A percentile compares a stretch with the other conserved stretches of the same genome.
Evolutionary conservation across 1,140 invertebrate genomes (phyloP).

Genomic region (Samia ricini): DNA sequence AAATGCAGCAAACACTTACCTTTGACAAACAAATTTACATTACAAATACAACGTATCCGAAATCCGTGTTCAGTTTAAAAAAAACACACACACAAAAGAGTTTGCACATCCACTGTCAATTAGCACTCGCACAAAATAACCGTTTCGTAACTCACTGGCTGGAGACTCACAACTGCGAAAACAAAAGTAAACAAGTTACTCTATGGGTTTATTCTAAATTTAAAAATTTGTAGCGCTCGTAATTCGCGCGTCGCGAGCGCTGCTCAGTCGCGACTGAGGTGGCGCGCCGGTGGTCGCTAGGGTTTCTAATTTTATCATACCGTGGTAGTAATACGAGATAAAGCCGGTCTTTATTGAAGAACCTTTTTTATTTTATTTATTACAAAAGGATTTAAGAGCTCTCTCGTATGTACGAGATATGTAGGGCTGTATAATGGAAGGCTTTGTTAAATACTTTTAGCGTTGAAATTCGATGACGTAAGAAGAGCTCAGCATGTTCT

Average conservation of each 20-base stretch:
- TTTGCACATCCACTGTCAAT: conserved; percentile 43
- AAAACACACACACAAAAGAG: conserved; percentile 33
- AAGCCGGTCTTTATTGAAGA: conserved; percentile 66
- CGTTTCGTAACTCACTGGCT: conserved; percentile 56
- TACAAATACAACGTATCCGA: conserved; percentile 39
- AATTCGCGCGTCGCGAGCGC: conserved; percentile 43
- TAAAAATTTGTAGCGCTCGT: conserved; percentile 16
- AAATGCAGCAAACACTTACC: conserved; percentile 36
- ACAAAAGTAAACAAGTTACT: conserved; percentile 42
- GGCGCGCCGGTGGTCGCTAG: conserved; percentile 42
- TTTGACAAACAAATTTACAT: conserved; percentile 52
- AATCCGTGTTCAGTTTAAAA: conserved; percentile 29
- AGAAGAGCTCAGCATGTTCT: not conserved
- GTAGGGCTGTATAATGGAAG: conserved; percentile 14
- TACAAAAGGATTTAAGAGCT: conserved; percentile 38
- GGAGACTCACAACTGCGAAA: conserved; percentile 28
- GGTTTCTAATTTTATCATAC: conserved; percentile 71
- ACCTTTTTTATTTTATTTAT: conserved; percentile 61
- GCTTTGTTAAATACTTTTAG: not conserved
- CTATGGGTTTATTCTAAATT: conserved; percentile 29
- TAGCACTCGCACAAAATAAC: conserved; percentile 56
- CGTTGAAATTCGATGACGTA: not conserved
- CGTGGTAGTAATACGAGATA: conserved; percentile 71
- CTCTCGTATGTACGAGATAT: conserved; percentile 7
- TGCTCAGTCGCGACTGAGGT: conserved; percentile 53